Evolutionary conservation across 1,140 invertebrate species (phyloP).

Genomic region (Oryctes rhinoceros): DNA sequence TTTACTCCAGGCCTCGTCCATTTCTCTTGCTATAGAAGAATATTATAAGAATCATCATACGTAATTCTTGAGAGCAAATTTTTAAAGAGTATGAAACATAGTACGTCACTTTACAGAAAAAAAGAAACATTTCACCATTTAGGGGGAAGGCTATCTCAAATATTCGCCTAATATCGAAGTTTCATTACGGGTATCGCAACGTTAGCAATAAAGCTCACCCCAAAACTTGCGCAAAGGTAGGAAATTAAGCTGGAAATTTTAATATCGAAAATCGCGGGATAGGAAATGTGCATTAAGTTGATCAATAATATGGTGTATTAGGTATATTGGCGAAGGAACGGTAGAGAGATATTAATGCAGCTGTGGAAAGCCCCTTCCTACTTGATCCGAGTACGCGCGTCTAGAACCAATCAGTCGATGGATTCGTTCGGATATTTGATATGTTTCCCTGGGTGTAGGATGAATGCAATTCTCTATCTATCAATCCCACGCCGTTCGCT

Average conservation of each 20-base stretch:
- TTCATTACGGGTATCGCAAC: constrained; percentile 1
- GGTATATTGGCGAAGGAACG: constrained; percentile 8
- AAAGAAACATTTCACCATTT: no score
- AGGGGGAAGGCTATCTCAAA: not conserved
- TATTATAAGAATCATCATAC: no score
- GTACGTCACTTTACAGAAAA: no score
- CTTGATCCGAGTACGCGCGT: constrained; percentile 42
- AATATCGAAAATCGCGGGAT: constrained; percentile 37
- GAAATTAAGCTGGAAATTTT: constrained; percentile 46
- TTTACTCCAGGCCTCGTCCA: no score
- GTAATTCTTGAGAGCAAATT: no score
- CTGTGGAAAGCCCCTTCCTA: constrained; percentile 40
- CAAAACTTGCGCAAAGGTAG: constrained; percentile 23
- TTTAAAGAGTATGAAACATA: no score
- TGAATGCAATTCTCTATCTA: constrained; percentile 14
- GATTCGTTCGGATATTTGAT: constrained; percentile 43
- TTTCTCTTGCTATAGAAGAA: no score
- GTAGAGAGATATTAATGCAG: constrained; percentile 46
- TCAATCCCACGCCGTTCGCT: not conserved
- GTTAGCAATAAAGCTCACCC: constrained; percentile 3
- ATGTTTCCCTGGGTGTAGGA: constrained; percentile 24
- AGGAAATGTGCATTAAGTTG: constrained; percentile 48
- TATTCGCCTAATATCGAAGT: not conserved
- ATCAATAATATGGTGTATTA: constrained; percentile 43
- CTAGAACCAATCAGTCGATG: constrained; percentile 46